Conservation (phyloP, 2,888 invertebrate species). For the Onchidella celtica region DNA sequence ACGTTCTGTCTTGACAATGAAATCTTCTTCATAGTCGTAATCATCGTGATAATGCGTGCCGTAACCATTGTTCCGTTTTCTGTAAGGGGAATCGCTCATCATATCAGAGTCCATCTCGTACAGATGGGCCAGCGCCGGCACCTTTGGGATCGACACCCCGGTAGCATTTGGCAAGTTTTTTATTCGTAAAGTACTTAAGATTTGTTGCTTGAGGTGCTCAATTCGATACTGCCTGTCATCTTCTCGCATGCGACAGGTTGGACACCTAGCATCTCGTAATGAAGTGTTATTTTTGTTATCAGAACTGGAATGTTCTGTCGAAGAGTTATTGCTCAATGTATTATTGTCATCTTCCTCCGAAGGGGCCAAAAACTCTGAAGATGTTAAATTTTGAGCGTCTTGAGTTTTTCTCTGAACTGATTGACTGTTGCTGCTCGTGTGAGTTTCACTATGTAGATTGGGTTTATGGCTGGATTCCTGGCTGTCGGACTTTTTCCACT, state of each 20-base stretch:
- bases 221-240: slow-evolving; percentile 57
- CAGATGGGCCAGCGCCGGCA: slow-evolving; percentile 63
- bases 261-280: slow-evolving; percentile 6
- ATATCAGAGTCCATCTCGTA: slow-evolving; percentile 59
- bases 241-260: slow-evolving; percentile 56
- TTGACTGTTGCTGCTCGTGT: not conserved
- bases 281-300: not conserved
- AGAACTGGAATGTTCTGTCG: not conserved
- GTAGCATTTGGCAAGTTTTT: slow-evolving; percentile 66
- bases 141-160: slow-evolving; percentile 61
- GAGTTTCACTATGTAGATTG: not conserved
- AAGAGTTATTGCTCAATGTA: slow-evolving; percentile 8
- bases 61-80: slow-evolving; percentile 3
- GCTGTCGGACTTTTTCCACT: not conserved
- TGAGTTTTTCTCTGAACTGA: not conserved
- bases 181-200: slow-evolving; percentile 63
- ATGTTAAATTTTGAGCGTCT: not conserved
- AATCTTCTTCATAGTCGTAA: slow-evolving; percentile 59
- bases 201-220: slow-evolving; percentile 57
- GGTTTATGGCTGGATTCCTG: not conserved
- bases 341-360: not conserved
- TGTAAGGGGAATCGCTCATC: slow-evolving; percentile 62
- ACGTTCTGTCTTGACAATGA: slow-evolving; percentile 58
- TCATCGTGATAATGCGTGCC: slow-evolving; percentile 24
- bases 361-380: not conserved